Evolutionary conservation across 2,888 invertebrate genomes (phyloP).

Genomic region (Yponomeuta plumbellus): DNA sequence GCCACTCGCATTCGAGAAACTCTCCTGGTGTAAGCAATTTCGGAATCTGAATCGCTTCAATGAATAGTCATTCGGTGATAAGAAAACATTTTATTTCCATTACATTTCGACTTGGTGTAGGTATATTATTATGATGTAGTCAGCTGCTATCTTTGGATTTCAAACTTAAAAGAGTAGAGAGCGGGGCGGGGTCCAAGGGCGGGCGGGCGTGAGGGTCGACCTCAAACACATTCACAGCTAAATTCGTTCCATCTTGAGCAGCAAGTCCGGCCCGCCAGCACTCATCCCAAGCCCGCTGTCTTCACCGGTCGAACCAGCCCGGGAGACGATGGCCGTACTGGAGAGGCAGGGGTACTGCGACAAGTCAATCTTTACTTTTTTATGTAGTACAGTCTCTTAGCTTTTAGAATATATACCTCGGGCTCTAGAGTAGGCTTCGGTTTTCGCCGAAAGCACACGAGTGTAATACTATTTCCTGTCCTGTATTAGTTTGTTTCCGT

Average conservation of each 20-base stretch:
- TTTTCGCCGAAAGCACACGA: no score
- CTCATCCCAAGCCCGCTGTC: not conserved
- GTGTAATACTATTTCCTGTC: no score
- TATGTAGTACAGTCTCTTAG: no score
- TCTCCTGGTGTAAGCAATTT: no score
- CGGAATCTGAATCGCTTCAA: no score
- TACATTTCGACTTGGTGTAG: conserved; percentile 53
- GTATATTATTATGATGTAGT: conserved; percentile 25
- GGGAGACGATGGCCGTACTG: not conserved
- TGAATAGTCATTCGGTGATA: not conserved
- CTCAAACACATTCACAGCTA: conserved; percentile 27
- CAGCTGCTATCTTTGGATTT: conserved; percentile 60
- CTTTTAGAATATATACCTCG: no score
- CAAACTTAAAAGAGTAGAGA: conserved; percentile 24
- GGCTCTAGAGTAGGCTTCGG: no score
- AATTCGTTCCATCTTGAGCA: not conserved
- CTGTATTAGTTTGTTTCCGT: no score
- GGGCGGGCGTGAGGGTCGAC: conserved; percentile 25
- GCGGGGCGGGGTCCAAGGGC: conserved; percentile 2
- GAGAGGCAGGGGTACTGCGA: no score
- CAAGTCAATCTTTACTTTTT: no score
- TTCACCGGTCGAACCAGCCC: not conserved
- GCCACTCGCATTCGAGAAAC: no score
- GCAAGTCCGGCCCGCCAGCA: not conserved
- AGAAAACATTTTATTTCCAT: conserved; percentile 57